phyloP scores from a whole-genome alignment of 2,888 invertebrate genomes.

The Ectropis crepuscularia region DNA sequence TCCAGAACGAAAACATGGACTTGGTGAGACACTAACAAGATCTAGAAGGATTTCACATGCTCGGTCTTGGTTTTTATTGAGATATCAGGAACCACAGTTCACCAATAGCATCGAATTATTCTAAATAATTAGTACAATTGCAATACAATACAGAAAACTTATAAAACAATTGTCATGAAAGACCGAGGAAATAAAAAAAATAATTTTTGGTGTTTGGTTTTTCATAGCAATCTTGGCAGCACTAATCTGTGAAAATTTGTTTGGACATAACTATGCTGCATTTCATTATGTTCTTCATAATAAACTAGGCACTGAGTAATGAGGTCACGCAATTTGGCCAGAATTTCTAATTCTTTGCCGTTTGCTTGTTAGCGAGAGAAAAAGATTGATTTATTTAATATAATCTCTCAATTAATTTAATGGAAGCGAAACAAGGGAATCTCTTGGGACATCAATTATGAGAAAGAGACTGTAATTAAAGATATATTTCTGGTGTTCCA shows the following conservation, averaged over 20 bases:
- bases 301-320: conserved; percentile 24
- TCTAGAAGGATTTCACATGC: no score
- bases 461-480: conserved; percentile 8
- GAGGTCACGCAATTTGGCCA: conserved; percentile 26
- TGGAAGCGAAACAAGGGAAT: conserved; percentile 10
- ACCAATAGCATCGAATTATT: no score
- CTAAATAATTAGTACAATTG: no score
- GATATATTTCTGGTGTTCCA: not conserved
- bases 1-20: no score
- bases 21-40: no score
- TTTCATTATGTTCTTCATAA: conserved; percentile 20
- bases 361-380: conserved; percentile 23
- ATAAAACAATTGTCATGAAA: no score
- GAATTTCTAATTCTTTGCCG: conserved; percentile 22
- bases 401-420: conserved; percentile 23
- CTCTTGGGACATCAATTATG: conserved; percentile 12
- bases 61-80: no score
- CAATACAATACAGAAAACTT: no score
- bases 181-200: no score
- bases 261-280: not conserved
- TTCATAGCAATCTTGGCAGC: not conserved
- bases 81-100: no score
- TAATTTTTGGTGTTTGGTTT: not conserved
- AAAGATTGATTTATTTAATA: conserved; percentile 20
- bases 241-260: not conserved